These are phyloP conservation scores for Bradypus variegatus DNA, from an alignment of 2,797 vertebrate genomes.

Conservation along the genomic window DNA sequence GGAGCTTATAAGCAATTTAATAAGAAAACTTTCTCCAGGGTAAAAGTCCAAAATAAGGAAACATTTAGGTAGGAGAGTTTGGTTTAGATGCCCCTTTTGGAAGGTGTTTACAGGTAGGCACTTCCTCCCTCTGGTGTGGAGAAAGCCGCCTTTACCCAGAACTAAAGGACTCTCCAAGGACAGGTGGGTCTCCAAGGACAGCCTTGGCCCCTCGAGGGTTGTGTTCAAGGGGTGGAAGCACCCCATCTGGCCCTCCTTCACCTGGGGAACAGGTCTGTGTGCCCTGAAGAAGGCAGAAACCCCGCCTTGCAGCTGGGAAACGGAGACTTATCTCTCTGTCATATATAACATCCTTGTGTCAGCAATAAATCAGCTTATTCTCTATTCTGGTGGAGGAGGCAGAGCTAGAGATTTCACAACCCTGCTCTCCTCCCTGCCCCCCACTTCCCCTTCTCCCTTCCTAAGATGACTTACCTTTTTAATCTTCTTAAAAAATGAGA, in stretches of 20 bases:
- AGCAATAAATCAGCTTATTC: conserved; percentile 25
- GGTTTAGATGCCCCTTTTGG: background rate
- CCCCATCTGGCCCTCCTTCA: rapidly evolving
- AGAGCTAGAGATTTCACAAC: background rate
- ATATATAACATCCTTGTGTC: background rate
- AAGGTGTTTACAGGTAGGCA: background rate
- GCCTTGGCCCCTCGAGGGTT: rapidly evolving
- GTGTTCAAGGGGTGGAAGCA: rapidly evolving
- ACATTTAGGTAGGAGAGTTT: background rate
- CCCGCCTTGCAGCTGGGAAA: conserved; percentile 39
- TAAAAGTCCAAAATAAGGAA: conserved; percentile 37
- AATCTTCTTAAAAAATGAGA: background rate
- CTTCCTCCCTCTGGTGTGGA: background rate
- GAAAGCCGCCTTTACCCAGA: background rate
- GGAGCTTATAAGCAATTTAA: background rate
- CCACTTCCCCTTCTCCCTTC: rapidly evolving
- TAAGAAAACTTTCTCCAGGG: conserved; percentile 44
- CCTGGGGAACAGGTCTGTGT: background rate
- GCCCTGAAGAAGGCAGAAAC: background rate
- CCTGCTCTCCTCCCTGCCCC: background rate
- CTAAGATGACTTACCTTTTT: background rate
- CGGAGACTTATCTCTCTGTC: conserved; percentile 33
- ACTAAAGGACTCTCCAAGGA: background rate
- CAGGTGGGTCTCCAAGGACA: background rate
- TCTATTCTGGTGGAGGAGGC: background rate